A percentile compares a stretch with the other conserved stretches of the same genome.
phyloP scores from a whole-genome alignment of 2,797 vertebrate genomes.

The Sebastes ruberrimus region DNA sequence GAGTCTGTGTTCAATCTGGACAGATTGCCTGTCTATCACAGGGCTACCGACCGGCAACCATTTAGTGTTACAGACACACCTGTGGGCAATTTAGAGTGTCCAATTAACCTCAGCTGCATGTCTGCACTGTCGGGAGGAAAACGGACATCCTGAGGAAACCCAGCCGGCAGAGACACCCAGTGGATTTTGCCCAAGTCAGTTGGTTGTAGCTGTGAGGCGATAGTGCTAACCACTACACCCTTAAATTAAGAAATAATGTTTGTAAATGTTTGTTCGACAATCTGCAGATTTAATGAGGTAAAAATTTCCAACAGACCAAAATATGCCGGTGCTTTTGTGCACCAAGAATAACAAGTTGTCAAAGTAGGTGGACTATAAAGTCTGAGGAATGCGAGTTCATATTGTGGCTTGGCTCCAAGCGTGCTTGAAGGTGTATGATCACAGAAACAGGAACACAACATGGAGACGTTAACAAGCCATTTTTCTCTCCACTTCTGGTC shows the following conservation, averaged over 20 bases:
- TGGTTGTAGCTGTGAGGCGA: background rate
- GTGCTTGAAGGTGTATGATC: slow-evolving; percentile 8
- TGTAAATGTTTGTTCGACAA: background rate
- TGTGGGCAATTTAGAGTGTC: background rate
- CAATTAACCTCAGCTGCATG: background rate
- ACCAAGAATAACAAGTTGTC: background rate
- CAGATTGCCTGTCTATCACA: background rate
- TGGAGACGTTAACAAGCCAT: slow-evolving; percentile 46
- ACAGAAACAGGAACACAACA: slow-evolving; percentile 38
- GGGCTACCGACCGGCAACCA: background rate
- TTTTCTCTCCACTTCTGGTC: slow-evolving; percentile 55
- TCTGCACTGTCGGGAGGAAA: background rate
- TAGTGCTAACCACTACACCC: background rate
- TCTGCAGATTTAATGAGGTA: background rate
- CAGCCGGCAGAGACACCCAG: background rate
- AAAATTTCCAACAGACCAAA: background rate
- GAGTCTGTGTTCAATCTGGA: background rate
- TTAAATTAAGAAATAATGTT: background rate
- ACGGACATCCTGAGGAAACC: background rate
- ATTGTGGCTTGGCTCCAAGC: background rate
- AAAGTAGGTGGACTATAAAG: background rate
- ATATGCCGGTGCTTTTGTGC: background rate
- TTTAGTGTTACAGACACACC: background rate
- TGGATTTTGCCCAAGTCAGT: background rate
- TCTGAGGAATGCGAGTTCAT: background rate